phyloP scores from a whole-genome alignment of 2,797 vertebrate species.

The Poeciliopsis gracilis region DNA sequence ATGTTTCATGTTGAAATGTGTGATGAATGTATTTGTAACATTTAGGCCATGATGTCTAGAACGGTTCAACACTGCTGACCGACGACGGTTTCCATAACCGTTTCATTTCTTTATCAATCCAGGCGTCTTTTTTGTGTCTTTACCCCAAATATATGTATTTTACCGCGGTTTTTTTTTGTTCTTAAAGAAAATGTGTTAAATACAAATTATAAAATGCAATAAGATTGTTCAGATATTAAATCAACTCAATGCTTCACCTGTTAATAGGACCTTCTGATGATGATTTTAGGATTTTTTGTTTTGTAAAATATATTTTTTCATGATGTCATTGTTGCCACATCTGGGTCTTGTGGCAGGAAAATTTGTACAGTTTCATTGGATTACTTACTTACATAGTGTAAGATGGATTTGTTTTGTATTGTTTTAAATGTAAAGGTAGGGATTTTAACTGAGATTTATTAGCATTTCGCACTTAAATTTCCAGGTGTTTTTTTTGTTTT shows the following conservation, averaged over 20 bases:
- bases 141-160: neutral
- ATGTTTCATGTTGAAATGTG: constrained; percentile 2
- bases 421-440: constrained; percentile 27
- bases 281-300: constrained; percentile 11
- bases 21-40: neutral
- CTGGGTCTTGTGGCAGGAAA: constrained; percentile 35
- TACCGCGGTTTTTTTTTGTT: neutral
- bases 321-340: constrained; percentile 29
- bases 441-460: constrained; percentile 30
- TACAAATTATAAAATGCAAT: neutral
- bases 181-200: constrained; percentile 5
- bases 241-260: neutral
- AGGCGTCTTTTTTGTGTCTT: neutral
- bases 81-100: neutral
- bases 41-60: constrained; percentile 4
- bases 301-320: constrained; percentile 44
- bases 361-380: neutral
- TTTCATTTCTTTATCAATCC: neutral
- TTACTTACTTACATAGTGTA: constrained; percentile 11
- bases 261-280: neutral
- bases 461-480: constrained; percentile 36
- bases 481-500: neutral
- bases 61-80: neutral
- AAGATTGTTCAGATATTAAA: neutral
- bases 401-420: constrained; percentile 25